Base-by-base conservation (phyloP, 2,888 invertebrate genomes). In the Smittia sp. region DNA sequence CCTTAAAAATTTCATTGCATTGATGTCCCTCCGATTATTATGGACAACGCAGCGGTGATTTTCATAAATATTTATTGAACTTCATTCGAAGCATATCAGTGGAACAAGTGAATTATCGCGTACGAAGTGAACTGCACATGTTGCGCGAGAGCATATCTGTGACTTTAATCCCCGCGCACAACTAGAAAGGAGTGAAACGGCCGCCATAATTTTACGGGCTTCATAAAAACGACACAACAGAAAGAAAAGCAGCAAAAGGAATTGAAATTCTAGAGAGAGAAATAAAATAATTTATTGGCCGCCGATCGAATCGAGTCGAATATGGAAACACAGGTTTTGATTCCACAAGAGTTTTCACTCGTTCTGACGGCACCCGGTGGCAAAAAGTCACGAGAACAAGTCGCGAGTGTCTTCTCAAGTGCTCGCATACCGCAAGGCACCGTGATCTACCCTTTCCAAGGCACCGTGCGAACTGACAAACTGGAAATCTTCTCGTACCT, bases 281-380 rank as follows among this genome's bases (percentile, higher is more conserved):
- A 25, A 46, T 18, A 46, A 18, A 18, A 46, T 58, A 63, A 63
- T 63, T 25, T 25, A 63, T 63, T 63, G 52, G 6, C 20, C 20
- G 18, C 41, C 25, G 15, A 7, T 38, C 18, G 39, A 15, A n/a
- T 67, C 41, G 13, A 63, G 15, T n/a, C 25, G 22, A 63, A 63
- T 7, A 96, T 96, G 96, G 96, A 96, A 86, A 94, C 95, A 79
- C 90, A 94, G 83, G 94, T 96, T 77, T 84, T 96, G 81, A 95
- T 96, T 78, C 96, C 96, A 73, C 91, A 92, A 84, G 94, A 96
- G 84, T 88, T 96, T 81, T 93, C 94, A 76, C 84, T 96, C 83
- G 94, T 93, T 77, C 83, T 94, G 76, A 84, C 85, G 76, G 83
- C 85, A 41, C 80, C 84, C 0, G 77, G 78, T 18, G 78, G 77